These are phyloP conservation scores for Bombylius discolor DNA, from an alignment of 2,888 invertebrate genomes.

Conservation along the genomic window DNA sequence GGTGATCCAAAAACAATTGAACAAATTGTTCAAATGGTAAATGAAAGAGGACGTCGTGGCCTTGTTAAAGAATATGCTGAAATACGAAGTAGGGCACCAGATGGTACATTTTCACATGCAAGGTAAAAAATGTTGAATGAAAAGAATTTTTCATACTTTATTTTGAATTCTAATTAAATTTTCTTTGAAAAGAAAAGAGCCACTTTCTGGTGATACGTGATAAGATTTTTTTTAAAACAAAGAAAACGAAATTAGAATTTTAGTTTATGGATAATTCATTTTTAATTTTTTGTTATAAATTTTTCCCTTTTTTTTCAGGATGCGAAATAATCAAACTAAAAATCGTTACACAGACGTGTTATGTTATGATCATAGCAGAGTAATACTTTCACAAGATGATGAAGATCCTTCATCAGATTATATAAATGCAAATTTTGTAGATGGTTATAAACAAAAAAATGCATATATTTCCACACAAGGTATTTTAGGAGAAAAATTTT, in stretches of 20 bases:
- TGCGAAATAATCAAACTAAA: conserved; percentile 62
- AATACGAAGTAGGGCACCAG: conserved; percentile 69
- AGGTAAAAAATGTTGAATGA: conserved; percentile 43
- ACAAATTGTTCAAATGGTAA: conserved; percentile 45
- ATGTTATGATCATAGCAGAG: conserved; percentile 91
- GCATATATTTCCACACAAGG: conserved; percentile 97
- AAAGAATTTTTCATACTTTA: not conserved
- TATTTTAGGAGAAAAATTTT: conserved; percentile 24
- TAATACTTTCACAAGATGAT: conserved; percentile 64
- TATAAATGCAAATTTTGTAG: conserved; percentile 96
- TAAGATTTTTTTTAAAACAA: too few relatives aligned
- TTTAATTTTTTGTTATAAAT: too few relatives aligned
- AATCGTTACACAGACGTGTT: conserved; percentile 91
- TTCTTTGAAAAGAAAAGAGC: not conserved
- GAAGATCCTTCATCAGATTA: conserved; percentile 74
- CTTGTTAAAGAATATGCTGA: conserved; percentile 79
- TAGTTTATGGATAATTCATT: too few relatives aligned
- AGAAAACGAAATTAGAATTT: too few relatives aligned
- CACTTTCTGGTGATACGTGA: too few relatives aligned
- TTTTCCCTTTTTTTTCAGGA: conserved; percentile 26
- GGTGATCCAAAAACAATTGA: conserved; percentile 59
- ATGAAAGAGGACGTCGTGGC: conserved; percentile 64
- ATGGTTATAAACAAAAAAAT: conserved; percentile 94
- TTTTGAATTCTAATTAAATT: not conserved
- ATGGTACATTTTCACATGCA: conserved; percentile 78